Evolutionary conservation across 2,113 vertebrate genomes (phyloP), one percentile per base, ranked within the genome.

Genomic region (Chaetura pelagica): DNA sequence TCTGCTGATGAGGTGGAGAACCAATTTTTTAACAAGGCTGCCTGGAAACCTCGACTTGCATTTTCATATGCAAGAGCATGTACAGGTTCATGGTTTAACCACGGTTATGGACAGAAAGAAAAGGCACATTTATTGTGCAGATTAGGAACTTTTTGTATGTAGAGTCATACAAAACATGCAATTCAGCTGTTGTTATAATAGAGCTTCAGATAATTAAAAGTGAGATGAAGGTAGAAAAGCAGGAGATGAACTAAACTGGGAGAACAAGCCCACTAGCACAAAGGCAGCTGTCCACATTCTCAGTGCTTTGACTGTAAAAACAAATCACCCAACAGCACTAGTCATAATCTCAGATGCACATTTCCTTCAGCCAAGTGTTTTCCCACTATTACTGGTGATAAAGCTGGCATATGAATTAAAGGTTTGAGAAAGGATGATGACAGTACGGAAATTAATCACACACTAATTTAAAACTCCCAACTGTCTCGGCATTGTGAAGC

Each of bases 341-440:
- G 54, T 54, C 94, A 77, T 55, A 63, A 84, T 68, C 79, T 29
- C 51, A 89, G 95, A 91, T 19, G 54, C 55, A 91, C 42, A 29
- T 93, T 94, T 91, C 84, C 89, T 76, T 87, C 90, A 93, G 90
- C 62, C 71, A 90, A 87, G 72, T 78, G 54, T 93, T 91, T 87
- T 83, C 63, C 91, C 74, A 77, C 81, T 87, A 91, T 84, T 94
- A 73, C 44, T 69, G 54, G 75, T 62, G 90, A 90, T 83, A 93
- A 94, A 96, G 52, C 58, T 91, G 85, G 78, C 66, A 78, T 20
- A 46, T 75, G 84, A 95, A 93, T 93, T 90, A 89, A 85, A 93
- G 76, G 63, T 68, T 66, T 88, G 75, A 90, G 44, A 96, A 95
- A 57, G 34, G 57, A 90, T 55, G 80, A 93, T 81, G 90, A 93